These are phyloP conservation scores for Cuculus canorus DNA, from an alignment of 2,797 vertebrate species.

Conservation along the genomic window DNA sequence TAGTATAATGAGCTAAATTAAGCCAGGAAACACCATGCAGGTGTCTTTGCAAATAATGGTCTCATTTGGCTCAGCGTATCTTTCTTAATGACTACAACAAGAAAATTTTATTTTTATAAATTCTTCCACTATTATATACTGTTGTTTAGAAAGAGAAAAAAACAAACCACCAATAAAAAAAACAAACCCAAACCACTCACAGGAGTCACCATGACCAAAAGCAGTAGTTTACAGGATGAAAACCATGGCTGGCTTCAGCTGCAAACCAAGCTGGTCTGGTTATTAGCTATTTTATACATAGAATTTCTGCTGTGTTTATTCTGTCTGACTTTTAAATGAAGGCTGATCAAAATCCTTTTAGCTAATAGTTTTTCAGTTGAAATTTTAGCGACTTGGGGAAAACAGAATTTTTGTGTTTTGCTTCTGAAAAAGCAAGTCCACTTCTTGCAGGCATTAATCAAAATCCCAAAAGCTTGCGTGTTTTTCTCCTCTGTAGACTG, in stretches of 20 bases:
- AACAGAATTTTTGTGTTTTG: neutral
- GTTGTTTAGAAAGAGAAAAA: neutral
- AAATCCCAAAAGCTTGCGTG: neutral
- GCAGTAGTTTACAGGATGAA: neutral
- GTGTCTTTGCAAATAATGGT: neutral
- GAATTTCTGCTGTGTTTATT: neutral
- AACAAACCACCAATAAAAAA: neutral
- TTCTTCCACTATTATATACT: no score
- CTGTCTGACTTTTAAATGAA: neutral
- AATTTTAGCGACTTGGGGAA: neutral
- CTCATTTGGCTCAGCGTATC: neutral
- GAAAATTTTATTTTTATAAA: neutral
- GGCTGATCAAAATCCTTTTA: neutral
- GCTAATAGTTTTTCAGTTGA: neutral
- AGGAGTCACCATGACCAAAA: neutral
- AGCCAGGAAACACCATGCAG: neutral
- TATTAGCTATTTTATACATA: neutral
- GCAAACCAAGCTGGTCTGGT: neutral
- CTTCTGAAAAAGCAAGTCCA: neutral
- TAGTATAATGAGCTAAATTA: neutral
- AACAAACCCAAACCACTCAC: neutral
- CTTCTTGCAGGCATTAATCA: rapidly evolving
- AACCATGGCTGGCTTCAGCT: neutral
- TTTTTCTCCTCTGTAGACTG: neutral
- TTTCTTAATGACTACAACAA: neutral